These are phyloP conservation scores for Geodia barretti DNA, from an alignment of 37 sponge, comb jelly and placozoan genomes.

Conservation along the genomic window DNA sequence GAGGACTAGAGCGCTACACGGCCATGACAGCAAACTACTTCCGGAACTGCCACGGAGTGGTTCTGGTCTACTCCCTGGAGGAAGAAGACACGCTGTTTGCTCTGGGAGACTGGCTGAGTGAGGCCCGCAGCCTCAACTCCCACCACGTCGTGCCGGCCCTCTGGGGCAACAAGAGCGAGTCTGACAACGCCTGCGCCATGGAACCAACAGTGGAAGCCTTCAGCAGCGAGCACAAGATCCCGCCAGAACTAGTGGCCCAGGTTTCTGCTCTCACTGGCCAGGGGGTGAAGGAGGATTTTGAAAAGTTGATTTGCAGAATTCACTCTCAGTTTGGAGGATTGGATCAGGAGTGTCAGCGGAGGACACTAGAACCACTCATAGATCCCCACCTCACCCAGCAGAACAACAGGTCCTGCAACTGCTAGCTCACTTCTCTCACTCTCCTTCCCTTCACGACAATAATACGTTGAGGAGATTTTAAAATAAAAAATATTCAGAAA, in stretches of 20 bases:
- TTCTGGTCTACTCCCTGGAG: conserved; percentile 47
- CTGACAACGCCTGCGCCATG: not conserved
- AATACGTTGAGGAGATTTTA: too few species aligned
- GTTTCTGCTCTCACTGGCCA: conserved; percentile 6
- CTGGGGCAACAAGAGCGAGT: conserved; percentile 55
- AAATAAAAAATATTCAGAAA: too few species aligned
- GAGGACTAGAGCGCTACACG: conserved; percentile 27
- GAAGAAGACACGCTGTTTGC: not conserved
- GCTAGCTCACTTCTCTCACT: too few species aligned
- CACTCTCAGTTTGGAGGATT: too few species aligned
- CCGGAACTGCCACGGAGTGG: conserved; percentile 29
- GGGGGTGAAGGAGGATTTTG: not conserved
- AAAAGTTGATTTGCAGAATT: not conserved
- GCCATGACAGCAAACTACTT: conserved; percentile 60
- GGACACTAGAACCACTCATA: not conserved
- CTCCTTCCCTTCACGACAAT: too few species aligned
- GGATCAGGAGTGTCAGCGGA: not conserved
- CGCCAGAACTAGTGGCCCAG: not conserved
- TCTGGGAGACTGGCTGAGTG: conserved; percentile 35
- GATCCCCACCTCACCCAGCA: not conserved
- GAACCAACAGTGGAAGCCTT: not conserved
- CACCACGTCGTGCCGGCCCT: conserved; percentile 28
- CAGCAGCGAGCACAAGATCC: not conserved
- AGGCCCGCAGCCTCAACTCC: not conserved
- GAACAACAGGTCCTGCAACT: not conserved